Evolutionary conservation across 2,113 vertebrate genomes (phyloP).

Genomic region (Castor canadensis): DNA sequence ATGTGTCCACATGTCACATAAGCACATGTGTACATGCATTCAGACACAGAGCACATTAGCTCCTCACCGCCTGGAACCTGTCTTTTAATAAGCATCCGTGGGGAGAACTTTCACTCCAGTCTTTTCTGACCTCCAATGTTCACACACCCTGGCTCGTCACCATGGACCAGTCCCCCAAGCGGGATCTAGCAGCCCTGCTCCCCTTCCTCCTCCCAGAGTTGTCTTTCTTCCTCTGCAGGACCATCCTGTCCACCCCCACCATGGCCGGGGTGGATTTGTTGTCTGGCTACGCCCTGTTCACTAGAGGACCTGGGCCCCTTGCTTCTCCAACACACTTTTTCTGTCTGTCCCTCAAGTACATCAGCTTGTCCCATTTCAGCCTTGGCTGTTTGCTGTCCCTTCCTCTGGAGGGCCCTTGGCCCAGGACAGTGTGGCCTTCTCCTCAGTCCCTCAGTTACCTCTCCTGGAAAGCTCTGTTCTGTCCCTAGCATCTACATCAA

Average conservation of each 20-base stretch:
- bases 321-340: not conserved
- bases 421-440: no score
- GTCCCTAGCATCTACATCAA: not conserved
- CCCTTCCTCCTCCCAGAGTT: not conserved
- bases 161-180: no score
- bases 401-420: not conserved
- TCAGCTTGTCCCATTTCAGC: not conserved
- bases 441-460: no score
- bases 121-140: not conserved
- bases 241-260: no score
- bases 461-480: not conserved
- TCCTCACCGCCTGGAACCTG: not conserved
- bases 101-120: not conserved
- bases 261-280: not conserved
- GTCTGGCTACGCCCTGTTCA: not conserved
- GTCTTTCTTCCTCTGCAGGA: not conserved
- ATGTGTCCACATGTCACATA: no score
- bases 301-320: not conserved
- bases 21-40: not conserved
- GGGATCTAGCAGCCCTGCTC: no score
- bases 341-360: not conserved
- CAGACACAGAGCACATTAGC: not conserved
- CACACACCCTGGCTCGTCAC: not conserved
- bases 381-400: not conserved
- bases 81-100: not conserved